Percentiles rank a stretch among this genome's conserved stretches.
Conservation (phyloP, 2,797 vertebrate genomes). For the Eulemur mongoz region DNA sequence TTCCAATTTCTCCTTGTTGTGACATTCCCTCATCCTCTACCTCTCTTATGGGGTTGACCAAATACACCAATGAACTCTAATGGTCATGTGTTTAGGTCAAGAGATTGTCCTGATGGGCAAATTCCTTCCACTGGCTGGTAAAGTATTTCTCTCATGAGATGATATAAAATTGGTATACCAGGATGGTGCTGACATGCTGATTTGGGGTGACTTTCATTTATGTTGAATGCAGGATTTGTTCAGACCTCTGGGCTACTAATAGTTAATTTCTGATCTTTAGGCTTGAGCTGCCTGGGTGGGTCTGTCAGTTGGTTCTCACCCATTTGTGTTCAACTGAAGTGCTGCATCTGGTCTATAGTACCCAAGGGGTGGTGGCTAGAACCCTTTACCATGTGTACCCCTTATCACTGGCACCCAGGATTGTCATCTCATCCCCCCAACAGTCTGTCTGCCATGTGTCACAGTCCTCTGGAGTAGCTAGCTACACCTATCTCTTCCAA, state of each 20-base stretch:
- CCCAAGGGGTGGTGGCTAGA: background rate
- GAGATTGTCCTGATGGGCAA: background rate
- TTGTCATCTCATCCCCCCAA: background rate
- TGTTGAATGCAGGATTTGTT: background rate
- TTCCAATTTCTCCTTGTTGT: background rate
- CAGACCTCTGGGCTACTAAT: background rate
- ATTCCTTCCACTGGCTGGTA: background rate
- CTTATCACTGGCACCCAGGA: background rate
- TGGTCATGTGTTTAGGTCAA: background rate
- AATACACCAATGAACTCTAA: background rate
- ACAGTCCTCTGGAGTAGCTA: background rate
- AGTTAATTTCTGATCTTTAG: background rate
- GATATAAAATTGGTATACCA: background rate
- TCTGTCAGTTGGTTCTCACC: background rate
- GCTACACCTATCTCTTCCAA: background rate
- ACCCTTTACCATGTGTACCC: background rate
- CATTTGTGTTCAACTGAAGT: background rate
- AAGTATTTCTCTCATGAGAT: background rate
- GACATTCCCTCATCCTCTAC: background rate
- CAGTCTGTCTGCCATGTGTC: background rate
- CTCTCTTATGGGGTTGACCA: background rate
- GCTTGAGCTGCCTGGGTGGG: background rate
- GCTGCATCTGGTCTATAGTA: background rate
- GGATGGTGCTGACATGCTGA: background rate
- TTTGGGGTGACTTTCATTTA: background rate